Evolutionary conservation across 2,797 vertebrate genomes (phyloP).

Genomic region (Phoxinus dragarum): DNA sequence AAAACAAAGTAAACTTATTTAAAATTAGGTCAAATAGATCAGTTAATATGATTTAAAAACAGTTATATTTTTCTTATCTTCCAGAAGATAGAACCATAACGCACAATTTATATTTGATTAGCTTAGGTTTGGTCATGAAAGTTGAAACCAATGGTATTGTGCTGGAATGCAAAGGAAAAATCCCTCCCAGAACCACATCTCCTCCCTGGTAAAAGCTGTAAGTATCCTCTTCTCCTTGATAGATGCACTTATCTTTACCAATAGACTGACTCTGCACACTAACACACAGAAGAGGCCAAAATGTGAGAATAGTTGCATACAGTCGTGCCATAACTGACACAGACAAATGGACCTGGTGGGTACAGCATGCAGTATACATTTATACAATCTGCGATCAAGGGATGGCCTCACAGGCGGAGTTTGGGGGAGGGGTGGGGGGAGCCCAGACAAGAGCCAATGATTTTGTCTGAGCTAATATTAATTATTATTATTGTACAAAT

Average conservation of each 20-base stretch:
- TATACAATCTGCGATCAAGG: no score
- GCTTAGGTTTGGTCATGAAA: constrained; percentile 66
- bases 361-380: no score
- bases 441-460: no score
- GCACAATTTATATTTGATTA: constrained; percentile 69
- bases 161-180: constrained; percentile 75
- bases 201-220: constrained; percentile 70
- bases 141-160: constrained; percentile 58
- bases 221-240: constrained; percentile 68
- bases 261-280: constrained; percentile 20
- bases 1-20: not conserved
- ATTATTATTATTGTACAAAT: no score
- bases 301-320: constrained; percentile 33
- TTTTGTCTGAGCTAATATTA: no score
- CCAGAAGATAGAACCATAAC: constrained; percentile 37
- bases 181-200: constrained; percentile 74
- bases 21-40: no score
- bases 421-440: no score
- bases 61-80: no score
- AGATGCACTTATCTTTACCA: constrained; percentile 61
- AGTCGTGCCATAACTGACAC: constrained; percentile 52
- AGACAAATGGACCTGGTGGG: no score
- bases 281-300: constrained; percentile 42
- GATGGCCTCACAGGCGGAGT: no score
- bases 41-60: no score